These are phyloP conservation scores for Papilio gigon DNA, from an alignment of 2,888 invertebrate species.

Conservation along the genomic window DNA sequence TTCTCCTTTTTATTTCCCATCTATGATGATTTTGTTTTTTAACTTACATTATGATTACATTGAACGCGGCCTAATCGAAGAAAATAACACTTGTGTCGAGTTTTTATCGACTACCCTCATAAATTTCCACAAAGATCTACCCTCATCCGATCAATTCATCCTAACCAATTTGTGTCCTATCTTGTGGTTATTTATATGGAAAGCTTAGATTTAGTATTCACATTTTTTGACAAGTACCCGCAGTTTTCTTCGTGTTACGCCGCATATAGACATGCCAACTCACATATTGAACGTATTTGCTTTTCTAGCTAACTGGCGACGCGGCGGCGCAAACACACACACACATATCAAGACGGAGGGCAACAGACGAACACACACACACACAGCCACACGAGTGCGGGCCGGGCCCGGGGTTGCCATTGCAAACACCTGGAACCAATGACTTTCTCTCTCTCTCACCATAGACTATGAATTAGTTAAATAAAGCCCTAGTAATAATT, in stretches of 20 bases:
- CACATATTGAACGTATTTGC: slow-evolving; percentile 73
- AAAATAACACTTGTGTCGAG: not conserved
- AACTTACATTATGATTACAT: slow-evolving; percentile 36
- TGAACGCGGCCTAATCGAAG: slow-evolving; percentile 28
- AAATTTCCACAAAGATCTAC: too few relatives aligned
- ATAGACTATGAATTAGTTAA: slow-evolving; percentile 5
- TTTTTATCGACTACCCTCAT: not conserved
- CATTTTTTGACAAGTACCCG: not conserved
- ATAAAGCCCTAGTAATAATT: not conserved
- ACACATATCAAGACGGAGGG: slow-evolving; percentile 82
- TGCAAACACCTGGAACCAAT: slow-evolving; percentile 53
- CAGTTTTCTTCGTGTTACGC: slow-evolving; percentile 23
- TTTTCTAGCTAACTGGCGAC: slow-evolving; percentile 78
- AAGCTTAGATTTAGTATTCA: too few relatives aligned
- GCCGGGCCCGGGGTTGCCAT: slow-evolving; percentile 60
- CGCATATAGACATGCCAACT: slow-evolving; percentile 60
- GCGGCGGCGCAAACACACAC: slow-evolving; percentile 74
- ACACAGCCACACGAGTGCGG: slow-evolving; percentile 62
- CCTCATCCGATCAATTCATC: too few relatives aligned
- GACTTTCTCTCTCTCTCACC: slow-evolving; percentile 8
- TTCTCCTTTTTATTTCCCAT: slow-evolving; percentile 34
- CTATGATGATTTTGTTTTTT: slow-evolving; percentile 31
- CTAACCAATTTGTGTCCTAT: too few relatives aligned
- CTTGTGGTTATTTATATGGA: too few relatives aligned
- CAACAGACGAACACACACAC: slow-evolving; percentile 77